Conservation (phyloP, 1,140 invertebrate species). For the Hesperophylax magnus region DNA sequence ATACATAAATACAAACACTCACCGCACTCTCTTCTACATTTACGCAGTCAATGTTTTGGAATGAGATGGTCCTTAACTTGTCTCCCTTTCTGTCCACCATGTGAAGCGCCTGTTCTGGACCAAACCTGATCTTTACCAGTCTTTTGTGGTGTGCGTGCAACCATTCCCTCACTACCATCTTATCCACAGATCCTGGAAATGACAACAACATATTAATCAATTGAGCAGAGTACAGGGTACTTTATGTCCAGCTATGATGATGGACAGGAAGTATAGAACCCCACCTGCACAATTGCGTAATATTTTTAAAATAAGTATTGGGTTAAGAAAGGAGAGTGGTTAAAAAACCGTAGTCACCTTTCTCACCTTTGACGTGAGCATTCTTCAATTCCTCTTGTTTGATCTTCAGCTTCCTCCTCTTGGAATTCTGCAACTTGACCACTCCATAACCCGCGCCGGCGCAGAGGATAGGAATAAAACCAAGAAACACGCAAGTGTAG, state of each 20-base stretch:
- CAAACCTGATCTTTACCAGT: slow-evolving; percentile 91
- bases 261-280: too few species aligned
- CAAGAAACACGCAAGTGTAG: slow-evolving; percentile 91
- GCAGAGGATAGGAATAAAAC: slow-evolving; percentile 92
- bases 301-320: too few species aligned
- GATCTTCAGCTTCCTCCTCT: slow-evolving; percentile 83
- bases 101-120: slow-evolving; percentile 85
- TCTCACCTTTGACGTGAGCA: slow-evolving; percentile 64
- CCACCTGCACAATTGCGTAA: too few species aligned
- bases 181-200: slow-evolving; percentile 81
- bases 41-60: slow-evolving; percentile 82
- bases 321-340: neutral
- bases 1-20: slow-evolving; percentile 35
- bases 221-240: too few species aligned
- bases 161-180: slow-evolving; percentile 96
- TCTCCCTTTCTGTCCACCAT: slow-evolving; percentile 92
- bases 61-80: slow-evolving; percentile 85
- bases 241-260: too few species aligned
- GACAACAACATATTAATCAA: slow-evolving; percentile 1
- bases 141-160: slow-evolving; percentile 93
- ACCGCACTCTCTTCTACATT: slow-evolving; percentile 86
- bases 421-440: slow-evolving; percentile 92
- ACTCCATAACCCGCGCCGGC: slow-evolving; percentile 94
- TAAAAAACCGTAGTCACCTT: neutral
- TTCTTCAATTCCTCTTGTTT: slow-evolving; percentile 85